phyloP scores from a whole-genome alignment of 1,140 invertebrate species.

The Calosoma granatense region DNA sequence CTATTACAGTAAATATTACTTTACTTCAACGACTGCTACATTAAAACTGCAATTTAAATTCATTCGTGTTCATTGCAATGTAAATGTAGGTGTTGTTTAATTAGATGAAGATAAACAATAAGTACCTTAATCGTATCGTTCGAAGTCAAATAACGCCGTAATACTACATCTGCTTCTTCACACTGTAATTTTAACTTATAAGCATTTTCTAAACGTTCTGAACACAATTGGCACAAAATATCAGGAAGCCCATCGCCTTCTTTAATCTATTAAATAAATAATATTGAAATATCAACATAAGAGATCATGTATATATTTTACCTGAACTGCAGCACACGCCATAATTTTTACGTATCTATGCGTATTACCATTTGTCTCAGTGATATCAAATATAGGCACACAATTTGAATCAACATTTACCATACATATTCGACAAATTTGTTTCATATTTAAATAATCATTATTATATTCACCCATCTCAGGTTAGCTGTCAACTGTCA shows the following conservation, averaged over 20 bases:
- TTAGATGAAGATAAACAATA: too few species aligned
- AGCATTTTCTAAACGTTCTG: neutral
- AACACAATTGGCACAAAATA: neutral
- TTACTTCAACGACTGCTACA: too few species aligned
- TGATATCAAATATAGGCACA: neutral
- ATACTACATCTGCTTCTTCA: neutral
- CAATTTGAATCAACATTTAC: neutral
- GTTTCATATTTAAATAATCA: neutral
- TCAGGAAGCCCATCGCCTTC: constrained; percentile 2
- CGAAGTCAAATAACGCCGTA: too few species aligned
- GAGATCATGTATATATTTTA: neutral
- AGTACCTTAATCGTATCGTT: too few species aligned
- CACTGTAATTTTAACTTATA: neutral
- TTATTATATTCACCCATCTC: constrained; percentile 4
- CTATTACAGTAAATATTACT: too few species aligned
- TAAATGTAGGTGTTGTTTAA: too few species aligned
- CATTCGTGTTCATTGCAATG: too few species aligned
- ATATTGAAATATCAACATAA: neutral
- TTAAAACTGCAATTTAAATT: too few species aligned
- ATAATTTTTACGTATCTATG: neutral
- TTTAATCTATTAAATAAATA: constrained; percentile 7
- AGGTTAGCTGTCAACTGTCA: too few species aligned
- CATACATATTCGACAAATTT: neutral
- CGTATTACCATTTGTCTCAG: neutral
- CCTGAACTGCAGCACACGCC: neutral